Percentiles rank a stretch among this genome's conserved stretches.
Conservation (phyloP, 1,140 invertebrate genomes). For the Archivesica marissinica region DNA sequence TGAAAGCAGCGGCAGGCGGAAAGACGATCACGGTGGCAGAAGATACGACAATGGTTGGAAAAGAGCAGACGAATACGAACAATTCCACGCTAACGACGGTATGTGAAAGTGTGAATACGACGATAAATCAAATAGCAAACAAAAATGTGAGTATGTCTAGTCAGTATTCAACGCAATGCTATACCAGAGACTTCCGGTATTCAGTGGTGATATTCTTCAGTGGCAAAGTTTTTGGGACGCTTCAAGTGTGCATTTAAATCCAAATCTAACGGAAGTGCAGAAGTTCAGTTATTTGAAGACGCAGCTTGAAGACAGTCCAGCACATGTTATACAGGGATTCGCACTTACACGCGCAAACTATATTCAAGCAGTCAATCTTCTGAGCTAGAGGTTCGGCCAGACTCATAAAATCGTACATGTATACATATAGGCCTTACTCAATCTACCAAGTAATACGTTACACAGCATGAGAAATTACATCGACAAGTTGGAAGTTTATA, state of each 20-base stretch:
- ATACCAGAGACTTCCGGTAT: slow-evolving; percentile 33
- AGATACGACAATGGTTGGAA: no score
- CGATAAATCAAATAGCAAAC: no score
- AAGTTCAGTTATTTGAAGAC: slow-evolving; percentile 56
- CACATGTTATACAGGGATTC: slow-evolving; percentile 37
- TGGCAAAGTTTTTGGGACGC: slow-evolving; percentile 61
- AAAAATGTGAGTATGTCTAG: background rate
- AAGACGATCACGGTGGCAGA: no score
- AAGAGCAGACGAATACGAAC: no score
- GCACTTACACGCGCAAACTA: slow-evolving; percentile 57
- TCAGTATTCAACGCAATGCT: slow-evolving; percentile 31
- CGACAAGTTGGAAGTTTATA: slow-evolving; percentile 45
- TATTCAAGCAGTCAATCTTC: slow-evolving; percentile 23
- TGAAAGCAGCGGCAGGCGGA: no score
- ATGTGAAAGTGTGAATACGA: no score
- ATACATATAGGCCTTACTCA: slow-evolving; percentile 53
- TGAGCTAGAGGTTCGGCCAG: slow-evolving; percentile 52
- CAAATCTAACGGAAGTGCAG: slow-evolving; percentile 25
- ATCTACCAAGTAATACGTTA: slow-evolving; percentile 21
- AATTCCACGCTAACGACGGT: no score
- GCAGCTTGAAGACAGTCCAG: slow-evolving; percentile 38
- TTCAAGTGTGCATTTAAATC: slow-evolving; percentile 37
- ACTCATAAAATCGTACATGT: slow-evolving; percentile 55
- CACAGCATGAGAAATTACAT: slow-evolving; percentile 41
- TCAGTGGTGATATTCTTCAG: slow-evolving; percentile 50